Evolutionary conservation across 92 coral and sea anemone species (phyloP), one percentile per base, ranked within the genome.

Genomic region (Palythoa caribaeorum): DNA sequence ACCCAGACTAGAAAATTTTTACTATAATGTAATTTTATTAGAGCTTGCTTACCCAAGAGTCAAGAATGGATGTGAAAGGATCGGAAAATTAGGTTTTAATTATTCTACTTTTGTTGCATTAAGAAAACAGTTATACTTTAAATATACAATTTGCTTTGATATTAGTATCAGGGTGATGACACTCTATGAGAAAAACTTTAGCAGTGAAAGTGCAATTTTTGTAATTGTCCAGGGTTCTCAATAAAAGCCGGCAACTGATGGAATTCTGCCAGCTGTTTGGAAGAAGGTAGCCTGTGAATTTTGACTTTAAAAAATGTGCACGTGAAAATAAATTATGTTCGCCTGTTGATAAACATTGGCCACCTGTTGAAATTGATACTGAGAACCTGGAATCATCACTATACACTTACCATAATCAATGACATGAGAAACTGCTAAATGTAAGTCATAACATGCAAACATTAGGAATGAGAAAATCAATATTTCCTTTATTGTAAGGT

Each of bases 21-120:
- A 90, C 72, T 69, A 90, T 68, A 78, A 90, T 78, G 75, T 73
- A 48, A 57, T 90, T 73, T 74, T 90, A 59, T 59, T 90, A 47
- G 93, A 90, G 89, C 84, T 90, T 20, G 93, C 93, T 52, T 90
- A 90, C 55, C 93, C 93, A 15, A 78, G 87, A 85, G 93, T 90
- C 75, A 86, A 90, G 40, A 73, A 79, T 79, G 90, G 84, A 9
- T 63, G 59, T 54, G 93, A 90, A 40, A 90, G 90, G 66, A 85
- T 90, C 38, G 93, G 90, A 70, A 90, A 86, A 78, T 79, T 75
- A 53, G 90, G 93, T 73, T 79, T 90, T 79, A 73, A 78, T 85
- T 90, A 54, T 73, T 84, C 86, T 57, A 84, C 80, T 53, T 47
- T 89, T 59, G 65, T 19, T 13, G 65, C 65, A 59, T 59, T 59